Base-by-base conservation (phyloP, 2,888 invertebrate species). In the Acanthoscelides obtectus region DNA sequence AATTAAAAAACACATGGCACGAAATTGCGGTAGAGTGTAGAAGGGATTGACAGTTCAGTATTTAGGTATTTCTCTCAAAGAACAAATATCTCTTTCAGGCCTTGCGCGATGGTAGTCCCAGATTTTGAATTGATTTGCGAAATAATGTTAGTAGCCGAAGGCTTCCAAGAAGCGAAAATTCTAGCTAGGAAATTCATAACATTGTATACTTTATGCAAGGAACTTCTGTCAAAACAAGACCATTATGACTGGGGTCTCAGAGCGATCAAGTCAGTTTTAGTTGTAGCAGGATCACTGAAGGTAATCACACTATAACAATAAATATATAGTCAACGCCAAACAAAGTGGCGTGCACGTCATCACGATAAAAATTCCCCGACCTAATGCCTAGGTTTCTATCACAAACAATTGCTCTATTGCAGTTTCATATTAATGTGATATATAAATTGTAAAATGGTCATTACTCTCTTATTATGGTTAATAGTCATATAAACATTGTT, bases 31-130 rank as follows among this genome's bases (percentile, higher is more conserved):
- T n/a, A n/a, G n/a, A n/a, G n/a, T n/a, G n/a, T n/a, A n/a, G n/a
- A n/a, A 63, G 19, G 63, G 63, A 19, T 12, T 63, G 19, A 12
- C 63, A 63, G 19, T 21, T 67, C 67, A 67, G n/a, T 67, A 3
- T 22, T 3, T 67, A 67, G 4, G 8, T 67, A 8, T 12, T 6
- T 67, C n/a, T 67, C 19, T 5, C 20, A 22, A 22, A 8, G 20
- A 22, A 20, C 22, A 5, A 22, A 63, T 19, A 12, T 63, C 63
- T 12, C 4, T 25, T 93, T 89, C 81, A 92, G 98, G 80, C 98
- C 98, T 0, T 98, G 98, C 85, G 98, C 98, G 65, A 98, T 98
- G 98, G 97, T 97, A 0, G 98, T 98, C 0, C 98, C 98, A 0
- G 98, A 98, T 86, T 97, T 97, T 84, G 98, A 97, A 84, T 85